Evolutionary conservation across 2,113 vertebrate species (phyloP).

Genomic region (Ciconia boyciana): DNA sequence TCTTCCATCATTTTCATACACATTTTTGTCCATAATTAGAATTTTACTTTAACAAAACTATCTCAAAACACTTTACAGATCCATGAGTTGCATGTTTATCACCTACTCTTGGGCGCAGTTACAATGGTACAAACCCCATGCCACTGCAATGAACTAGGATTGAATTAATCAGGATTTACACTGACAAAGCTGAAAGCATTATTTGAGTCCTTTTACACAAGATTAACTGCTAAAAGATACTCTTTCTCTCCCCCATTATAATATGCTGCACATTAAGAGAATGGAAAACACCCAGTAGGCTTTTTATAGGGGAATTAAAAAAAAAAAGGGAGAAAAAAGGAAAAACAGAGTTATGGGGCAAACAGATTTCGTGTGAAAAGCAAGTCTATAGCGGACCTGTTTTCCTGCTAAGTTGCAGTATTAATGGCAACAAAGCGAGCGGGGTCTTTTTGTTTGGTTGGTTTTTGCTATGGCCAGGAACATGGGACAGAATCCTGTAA

Average conservation of each 20-base stretch:
- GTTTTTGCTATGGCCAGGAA: background rate
- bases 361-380: background rate
- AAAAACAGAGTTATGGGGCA: background rate
- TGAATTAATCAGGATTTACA: background rate
- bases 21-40: background rate
- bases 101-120: background rate
- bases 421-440: background rate
- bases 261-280: background rate
- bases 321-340: no score
- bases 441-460: background rate
- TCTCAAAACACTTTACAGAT: background rate
- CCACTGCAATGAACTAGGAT: background rate
- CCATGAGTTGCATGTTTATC: background rate
- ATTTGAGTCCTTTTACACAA: background rate
- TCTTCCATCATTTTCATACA: background rate
- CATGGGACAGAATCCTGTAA: background rate
- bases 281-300: background rate
- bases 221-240: background rate
- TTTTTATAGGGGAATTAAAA: background rate
- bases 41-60: background rate
- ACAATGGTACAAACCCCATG: accelerated
- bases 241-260: background rate
- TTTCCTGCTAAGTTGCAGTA: background rate
- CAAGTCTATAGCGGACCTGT: background rate
- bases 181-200: background rate